A percentile compares a stretch with the other conserved stretches of the same genome.
These are phyloP conservation scores for Tolypeutes matacus DNA, from an alignment of 2,797 vertebrate species.

Conservation along the genomic window DNA sequence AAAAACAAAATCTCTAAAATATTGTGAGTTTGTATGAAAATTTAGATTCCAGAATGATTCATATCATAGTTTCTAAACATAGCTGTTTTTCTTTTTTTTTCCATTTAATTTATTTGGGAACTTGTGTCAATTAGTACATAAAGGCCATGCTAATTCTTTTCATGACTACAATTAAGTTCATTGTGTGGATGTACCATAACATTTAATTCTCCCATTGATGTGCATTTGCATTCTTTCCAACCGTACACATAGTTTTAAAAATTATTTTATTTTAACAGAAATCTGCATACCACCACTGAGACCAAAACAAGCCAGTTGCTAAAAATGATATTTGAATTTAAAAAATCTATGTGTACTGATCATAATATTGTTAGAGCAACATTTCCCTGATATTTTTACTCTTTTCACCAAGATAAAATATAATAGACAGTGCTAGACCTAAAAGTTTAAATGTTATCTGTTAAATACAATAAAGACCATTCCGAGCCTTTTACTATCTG, in stretches of 20 bases:
- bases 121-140: no score
- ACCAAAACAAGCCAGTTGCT: conserved; percentile 21
- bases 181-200: no score
- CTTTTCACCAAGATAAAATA: not conserved
- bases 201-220: no score
- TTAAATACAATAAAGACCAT: not conserved
- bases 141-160: no score
- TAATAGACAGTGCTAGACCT: not conserved
- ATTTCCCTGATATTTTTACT: not conserved
- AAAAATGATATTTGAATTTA: conserved; percentile 27
- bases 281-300: not conserved
- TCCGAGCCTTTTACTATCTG: not conserved
- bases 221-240: no score
- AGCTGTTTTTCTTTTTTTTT: not conserved
- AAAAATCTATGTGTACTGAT: not conserved
- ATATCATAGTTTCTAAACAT: not conserved
- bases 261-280: not conserved
- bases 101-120: no score
- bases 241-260: not conserved
- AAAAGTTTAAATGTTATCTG: conserved; percentile 1
- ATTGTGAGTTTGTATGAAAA: not conserved
- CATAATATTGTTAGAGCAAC: not conserved
- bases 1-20: not conserved
- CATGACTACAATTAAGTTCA: no score
- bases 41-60: not conserved